Base-by-base conservation (phyloP, 1,140 invertebrate genomes). In the Papilio glaucus region DNA sequence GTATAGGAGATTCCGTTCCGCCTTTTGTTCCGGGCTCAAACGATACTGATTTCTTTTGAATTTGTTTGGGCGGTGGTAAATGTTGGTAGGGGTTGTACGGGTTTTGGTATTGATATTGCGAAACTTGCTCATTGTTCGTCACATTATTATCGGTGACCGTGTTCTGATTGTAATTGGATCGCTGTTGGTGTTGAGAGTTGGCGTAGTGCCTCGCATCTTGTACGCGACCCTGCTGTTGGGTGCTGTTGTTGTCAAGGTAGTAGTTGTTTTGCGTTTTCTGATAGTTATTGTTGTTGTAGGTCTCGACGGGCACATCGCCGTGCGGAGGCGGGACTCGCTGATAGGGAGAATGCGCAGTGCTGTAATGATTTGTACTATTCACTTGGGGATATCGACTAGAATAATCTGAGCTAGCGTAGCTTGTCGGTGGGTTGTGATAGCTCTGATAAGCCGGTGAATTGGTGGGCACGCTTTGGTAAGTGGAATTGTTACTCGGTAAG, bases 11-110 rank as follows among this genome's bases (percentile, higher is more conserved):
- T 37, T 95, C 94, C 70, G 88, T 89, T 63, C 94, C 94, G 15
- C 94, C 94, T 80, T 96, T 96, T 0, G 95, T 95, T 1, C 95
- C 94, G 0, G 95, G 93, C 79, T 96, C 95, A 71, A 96, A 96
- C 53, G 95, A 95, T 0, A 96, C 95, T 37, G 93, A 94, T 81
- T 96, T 96, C 77, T 95, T 95, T 72, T 94, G 92, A 69, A 91
- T 89, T 74, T 93, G 91, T 57, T 95, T 95, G 0, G 94, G 86
- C 9, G 91, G 86, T 7, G 94, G 91, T 33, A 94, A 85, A 78
- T 93, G 94, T 76, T 95, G 94, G 71, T 95, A 95, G 0, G 94
- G 89, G 61, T 94, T 94, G 75, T 94, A 95, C 71, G 94, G 94
- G 72, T 93, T 89, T 74, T 86, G 87, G 71, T 88, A 89, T 67